Conservation (phyloP, 2,113 vertebrate species). For the Machaerirhynchus nigripectus region DNA sequence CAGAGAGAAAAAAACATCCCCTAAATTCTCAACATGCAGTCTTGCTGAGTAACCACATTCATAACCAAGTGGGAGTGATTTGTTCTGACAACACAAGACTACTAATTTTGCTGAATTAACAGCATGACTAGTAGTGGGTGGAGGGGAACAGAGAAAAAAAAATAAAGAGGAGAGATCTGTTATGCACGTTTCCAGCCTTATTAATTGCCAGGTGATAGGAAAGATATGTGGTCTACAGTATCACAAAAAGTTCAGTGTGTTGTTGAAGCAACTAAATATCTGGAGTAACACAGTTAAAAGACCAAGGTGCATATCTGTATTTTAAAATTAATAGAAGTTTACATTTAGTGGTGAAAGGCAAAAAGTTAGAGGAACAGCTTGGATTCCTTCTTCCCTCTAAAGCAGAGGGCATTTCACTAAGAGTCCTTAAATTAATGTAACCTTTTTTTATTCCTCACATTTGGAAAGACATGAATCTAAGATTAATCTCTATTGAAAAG, state of each 20-base stretch:
- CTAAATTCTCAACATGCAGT: constrained; percentile 16
- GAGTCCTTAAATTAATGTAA: background rate
- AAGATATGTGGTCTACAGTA: background rate
- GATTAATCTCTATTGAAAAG: constrained; percentile 41
- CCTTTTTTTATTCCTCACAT: background rate
- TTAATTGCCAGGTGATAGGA: background rate
- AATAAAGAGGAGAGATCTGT: background rate
- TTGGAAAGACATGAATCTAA: background rate
- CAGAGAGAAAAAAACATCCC: constrained; percentile 4
- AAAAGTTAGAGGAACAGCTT: background rate
- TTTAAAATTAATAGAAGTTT: background rate
- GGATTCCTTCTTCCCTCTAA: background rate
- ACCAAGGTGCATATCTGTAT: background rate
- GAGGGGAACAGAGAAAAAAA: background rate
- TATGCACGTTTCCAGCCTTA: background rate
- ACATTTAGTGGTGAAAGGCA: background rate
- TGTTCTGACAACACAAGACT: constrained; percentile 54
- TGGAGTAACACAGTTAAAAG: background rate
- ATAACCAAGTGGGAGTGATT: constrained; percentile 47
- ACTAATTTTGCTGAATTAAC: constrained; percentile 67
- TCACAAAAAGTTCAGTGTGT: background rate
- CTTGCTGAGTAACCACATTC: constrained; percentile 64
- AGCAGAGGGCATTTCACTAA: background rate
- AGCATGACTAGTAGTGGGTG: background rate
- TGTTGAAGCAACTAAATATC: background rate